Conservation (phyloP, 1,140 invertebrate species). For the Myzus persicae region DNA sequence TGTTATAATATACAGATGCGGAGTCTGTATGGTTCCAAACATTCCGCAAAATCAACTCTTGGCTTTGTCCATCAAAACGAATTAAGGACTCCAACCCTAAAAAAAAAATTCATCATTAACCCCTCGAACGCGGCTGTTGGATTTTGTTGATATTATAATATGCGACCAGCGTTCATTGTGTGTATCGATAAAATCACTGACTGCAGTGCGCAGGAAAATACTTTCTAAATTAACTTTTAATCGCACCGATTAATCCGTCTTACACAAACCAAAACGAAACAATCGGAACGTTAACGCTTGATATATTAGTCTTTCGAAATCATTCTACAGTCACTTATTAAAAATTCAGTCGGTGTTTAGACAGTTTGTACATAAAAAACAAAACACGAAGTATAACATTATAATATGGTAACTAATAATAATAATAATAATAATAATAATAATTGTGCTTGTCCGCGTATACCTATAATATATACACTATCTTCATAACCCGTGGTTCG, state of each 20-base stretch:
- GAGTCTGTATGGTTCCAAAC: background rate
- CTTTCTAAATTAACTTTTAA: slow-evolving; percentile 10
- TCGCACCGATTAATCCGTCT: background rate
- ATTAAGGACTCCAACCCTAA: too few relatives aligned
- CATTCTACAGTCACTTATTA: background rate
- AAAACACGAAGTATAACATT: background rate
- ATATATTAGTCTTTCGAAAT: background rate
- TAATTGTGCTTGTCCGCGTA: too few relatives aligned
- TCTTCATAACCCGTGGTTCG: background rate
- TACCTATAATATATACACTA: too few relatives aligned
- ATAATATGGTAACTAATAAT: background rate
- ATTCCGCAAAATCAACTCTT: background rate
- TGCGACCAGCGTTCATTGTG: background rate
- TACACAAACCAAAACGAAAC: background rate
- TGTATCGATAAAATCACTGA: background rate
- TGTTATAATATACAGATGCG: background rate
- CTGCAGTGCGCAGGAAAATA: background rate
- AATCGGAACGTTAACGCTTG: background rate
- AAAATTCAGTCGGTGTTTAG: background rate
- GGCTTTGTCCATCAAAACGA: background rate
- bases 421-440: too few relatives aligned
- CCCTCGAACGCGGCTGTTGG: background rate
- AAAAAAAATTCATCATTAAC: background rate
- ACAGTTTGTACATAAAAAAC: background rate
- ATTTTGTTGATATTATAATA: background rate